Evolutionary conservation across 2,113 vertebrate genomes (phyloP).

Genomic region (Syngnathus scovelli): DNA sequence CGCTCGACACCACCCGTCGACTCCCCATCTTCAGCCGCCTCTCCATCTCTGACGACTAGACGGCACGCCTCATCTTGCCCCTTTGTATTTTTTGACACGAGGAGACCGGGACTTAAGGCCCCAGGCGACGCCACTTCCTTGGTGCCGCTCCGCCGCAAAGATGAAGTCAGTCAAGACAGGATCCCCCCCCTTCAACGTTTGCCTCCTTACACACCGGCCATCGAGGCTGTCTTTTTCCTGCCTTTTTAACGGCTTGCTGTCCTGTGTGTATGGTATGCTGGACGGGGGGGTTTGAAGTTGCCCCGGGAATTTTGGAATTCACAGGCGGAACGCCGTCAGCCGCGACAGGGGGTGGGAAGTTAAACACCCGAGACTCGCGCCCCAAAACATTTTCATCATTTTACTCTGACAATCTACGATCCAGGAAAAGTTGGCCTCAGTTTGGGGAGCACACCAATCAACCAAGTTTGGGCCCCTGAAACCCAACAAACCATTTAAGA

Average conservation of each 20-base stretch:
- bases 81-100: constrained; percentile 38
- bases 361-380: not conserved
- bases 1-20: constrained; percentile 91
- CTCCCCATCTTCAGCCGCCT: constrained; percentile 99
- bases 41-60: constrained; percentile 95
- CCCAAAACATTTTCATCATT: not conserved
- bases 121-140: constrained; percentile 6
- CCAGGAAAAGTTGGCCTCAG: not conserved
- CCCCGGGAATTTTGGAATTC: not conserved
- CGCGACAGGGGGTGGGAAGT: not conserved
- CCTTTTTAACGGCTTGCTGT: not conserved
- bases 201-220: constrained; percentile 3
- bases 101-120: constrained; percentile 51
- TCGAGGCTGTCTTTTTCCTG: not conserved
- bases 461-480: no score
- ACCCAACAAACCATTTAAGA: no score
- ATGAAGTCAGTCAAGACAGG: constrained; percentile 69
- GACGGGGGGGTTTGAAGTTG: not conserved
- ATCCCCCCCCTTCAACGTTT: constrained; percentile 7
- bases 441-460: not conserved
- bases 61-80: constrained; percentile 26
- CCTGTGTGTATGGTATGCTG: not conserved
- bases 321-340: not conserved
- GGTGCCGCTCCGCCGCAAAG: constrained; percentile 33
- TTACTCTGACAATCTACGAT: not conserved